Base-by-base conservation (phyloP, 1,140 invertebrate species). In the Stratiolaelaps scimitus region DNA sequence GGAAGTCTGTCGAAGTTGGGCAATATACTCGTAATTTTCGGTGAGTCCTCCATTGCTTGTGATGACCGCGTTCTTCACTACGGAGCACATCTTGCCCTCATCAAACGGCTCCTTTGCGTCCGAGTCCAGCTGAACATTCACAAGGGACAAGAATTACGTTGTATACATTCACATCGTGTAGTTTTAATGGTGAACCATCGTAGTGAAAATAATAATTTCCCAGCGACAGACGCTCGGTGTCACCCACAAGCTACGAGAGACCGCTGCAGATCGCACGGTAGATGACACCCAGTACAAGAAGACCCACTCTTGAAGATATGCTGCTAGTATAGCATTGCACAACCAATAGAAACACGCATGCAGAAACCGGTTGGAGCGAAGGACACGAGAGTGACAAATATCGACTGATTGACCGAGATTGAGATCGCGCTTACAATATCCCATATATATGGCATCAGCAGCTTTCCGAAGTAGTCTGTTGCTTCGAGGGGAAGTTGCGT, bases 401-500 rank as follows among this genome's bases (percentile, higher is more conserved):
- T n/a, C n/a, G n/a, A n/a, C n/a, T n/a, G n/a, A n/a, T n/a, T n/a
- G n/a, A n/a, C n/a, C n/a, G n/a, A n/a, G n/a, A n/a, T n/a, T n/a
- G n/a, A n/a, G n/a, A n/a, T n/a, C 28, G 28, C 26, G 70, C 73
- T 71, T 70, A 82, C 80, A 72, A 98, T 95, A 68, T 97, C 89
- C 64, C 83, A 76, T 0, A 90, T 83, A 72, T 92, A 92, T 0
- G 95, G 94, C 69, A 83, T 81, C 0, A 99, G 78, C 0, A 97
- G 80, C 72, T 93, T 87, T 1, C 95, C 95, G 75, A 98, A 99
- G 74, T 93, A 92, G 73, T 98, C 93, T 0, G 95, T 98, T 0
- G 94, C 85, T 76, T 99, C 95, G 44, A 88, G 80, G 0, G 96
- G 96, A 45, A 99, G 78, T 75, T 99, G 96, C 0, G 96, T 98